These are phyloP conservation scores for Huso huso DNA, from an alignment of 2,797 vertebrate genomes.

Conservation along the genomic window DNA sequence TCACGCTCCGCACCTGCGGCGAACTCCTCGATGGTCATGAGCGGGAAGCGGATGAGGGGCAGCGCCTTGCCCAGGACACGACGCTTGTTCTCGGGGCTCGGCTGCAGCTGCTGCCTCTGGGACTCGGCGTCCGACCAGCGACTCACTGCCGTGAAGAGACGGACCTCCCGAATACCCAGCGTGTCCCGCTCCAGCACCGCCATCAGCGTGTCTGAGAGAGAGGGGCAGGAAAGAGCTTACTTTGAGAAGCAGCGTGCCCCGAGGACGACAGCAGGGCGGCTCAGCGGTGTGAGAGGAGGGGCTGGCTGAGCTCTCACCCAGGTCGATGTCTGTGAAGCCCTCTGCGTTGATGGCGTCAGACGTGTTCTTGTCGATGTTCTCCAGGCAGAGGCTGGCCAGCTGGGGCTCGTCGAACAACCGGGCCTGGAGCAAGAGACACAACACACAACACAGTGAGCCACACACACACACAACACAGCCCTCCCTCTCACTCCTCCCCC, in stretches of 20 bases:
- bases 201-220: conserved; percentile 78
- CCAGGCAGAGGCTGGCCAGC: conserved; percentile 90
- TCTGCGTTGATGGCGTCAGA: conserved; percentile 89
- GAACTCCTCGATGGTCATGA: conserved; percentile 98
- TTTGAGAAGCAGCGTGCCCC: background rate
- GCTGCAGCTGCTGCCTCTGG: conserved; percentile 86
- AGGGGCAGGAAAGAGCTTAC: conserved; percentile 16
- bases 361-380: conserved; percentile 97
- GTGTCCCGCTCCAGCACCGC: conserved; percentile 92
- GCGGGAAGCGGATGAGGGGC: conserved; percentile 88
- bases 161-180: conserved; percentile 88
- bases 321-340: conserved; percentile 93
- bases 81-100: conserved; percentile 84
- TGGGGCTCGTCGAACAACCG: conserved; percentile 94
- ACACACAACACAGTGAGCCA: background rate
- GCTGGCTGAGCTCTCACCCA: conserved; percentile 58
- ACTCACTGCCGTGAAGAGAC: conserved; percentile 85
- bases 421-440: conserved; percentile 58
- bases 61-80: conserved; percentile 86
- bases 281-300: background rate
- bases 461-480: conserved; percentile 8
- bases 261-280: background rate
- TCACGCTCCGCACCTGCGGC: conserved; percentile 72
- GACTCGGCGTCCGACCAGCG: conserved; percentile 93
- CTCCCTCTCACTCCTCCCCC: background rate